These are phyloP conservation scores for Micromussa lordhowensis DNA, from an alignment of 92 coral and sea anemone species.

Conservation along the genomic window DNA sequence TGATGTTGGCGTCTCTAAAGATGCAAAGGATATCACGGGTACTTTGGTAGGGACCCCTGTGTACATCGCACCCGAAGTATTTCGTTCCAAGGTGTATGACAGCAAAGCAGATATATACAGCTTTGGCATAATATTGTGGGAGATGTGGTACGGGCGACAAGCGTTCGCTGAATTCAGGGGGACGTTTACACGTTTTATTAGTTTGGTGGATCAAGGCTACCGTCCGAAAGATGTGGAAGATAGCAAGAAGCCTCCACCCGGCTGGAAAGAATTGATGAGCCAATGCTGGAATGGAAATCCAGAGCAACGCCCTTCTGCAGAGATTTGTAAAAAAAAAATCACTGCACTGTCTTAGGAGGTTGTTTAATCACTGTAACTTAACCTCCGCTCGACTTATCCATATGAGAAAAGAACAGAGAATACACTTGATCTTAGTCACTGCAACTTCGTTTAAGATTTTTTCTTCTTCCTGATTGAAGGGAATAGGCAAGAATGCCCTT, in stretches of 20 bases:
- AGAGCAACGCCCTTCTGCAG: slow-evolving; percentile 11
- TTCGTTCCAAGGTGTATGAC: too few species aligned
- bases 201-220: background rate
- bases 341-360: background rate
- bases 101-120: slow-evolving; percentile 46
- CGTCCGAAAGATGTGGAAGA: slow-evolving; percentile 8
- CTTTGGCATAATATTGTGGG: slow-evolving; percentile 49
- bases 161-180: background rate
- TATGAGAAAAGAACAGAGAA: too few species aligned
- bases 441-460: too few species aligned
- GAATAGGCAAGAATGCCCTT: too few species aligned
- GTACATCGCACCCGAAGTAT: too few species aligned
- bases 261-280: background rate
- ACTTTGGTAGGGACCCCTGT: too few species aligned
- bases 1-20: too few species aligned
- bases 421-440: too few species aligned
- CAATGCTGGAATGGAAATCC: slow-evolving; percentile 29
- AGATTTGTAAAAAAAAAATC: background rate
- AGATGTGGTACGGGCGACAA: slow-evolving; percentile 49
- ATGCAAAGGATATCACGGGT: too few species aligned
- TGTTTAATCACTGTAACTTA: too few species aligned
- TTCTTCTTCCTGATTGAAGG: too few species aligned
- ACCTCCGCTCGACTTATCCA: background rate
- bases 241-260: background rate
- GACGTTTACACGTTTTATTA: background rate